A percentile compares a stretch with the other conserved stretches of the same genome.
Conservation (phyloP, 2,888 invertebrate genomes). For the Limenitis camilla region DNA sequence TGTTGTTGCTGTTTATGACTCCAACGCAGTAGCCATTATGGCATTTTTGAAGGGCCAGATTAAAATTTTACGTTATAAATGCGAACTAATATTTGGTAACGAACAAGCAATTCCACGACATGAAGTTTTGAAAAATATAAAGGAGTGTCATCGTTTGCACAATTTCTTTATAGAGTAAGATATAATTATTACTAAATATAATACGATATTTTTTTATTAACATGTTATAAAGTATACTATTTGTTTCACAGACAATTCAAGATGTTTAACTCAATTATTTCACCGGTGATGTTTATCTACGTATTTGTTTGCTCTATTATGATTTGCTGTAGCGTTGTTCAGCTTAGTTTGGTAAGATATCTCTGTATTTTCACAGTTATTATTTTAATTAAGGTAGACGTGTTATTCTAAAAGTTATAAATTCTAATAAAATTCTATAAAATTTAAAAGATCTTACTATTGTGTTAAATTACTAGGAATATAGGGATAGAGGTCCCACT, state of each 20-base stretch:
- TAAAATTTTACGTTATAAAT: conserved; percentile 39
- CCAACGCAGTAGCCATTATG: conserved; percentile 45
- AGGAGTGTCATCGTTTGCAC: conserved; percentile 50
- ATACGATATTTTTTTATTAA: too few species aligned
- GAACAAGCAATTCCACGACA: conserved; percentile 17
- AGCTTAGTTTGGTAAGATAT: conserved; percentile 42
- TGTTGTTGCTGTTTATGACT: conserved; percentile 43
- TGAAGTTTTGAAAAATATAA: conserved; percentile 35
- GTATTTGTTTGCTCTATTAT: conserved; percentile 49
- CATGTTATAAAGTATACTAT: not conserved
- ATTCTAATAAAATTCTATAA: too few species aligned
- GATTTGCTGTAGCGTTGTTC: conserved; percentile 51
- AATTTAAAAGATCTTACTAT: too few species aligned
- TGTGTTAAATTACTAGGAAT: too few species aligned
- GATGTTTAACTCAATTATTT: conserved; percentile 38
- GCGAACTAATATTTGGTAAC: conserved; percentile 35
- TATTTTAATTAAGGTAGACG: not conserved
- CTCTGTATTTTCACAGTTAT: not conserved
- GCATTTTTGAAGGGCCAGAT: conserved; percentile 52
- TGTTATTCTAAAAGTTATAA: not conserved
- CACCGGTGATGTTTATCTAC: conserved; percentile 52
- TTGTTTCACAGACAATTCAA: conserved; percentile 37
- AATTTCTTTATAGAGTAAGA: conserved; percentile 43
- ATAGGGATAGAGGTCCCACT: not conserved
- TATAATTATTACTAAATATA: too few species aligned